Percentiles rank a stretch among this genome's conserved stretches.
These are phyloP conservation scores for Otocyon megalotis DNA, from an alignment of 2,113 vertebrate genomes.

Conservation along the genomic window DNA sequence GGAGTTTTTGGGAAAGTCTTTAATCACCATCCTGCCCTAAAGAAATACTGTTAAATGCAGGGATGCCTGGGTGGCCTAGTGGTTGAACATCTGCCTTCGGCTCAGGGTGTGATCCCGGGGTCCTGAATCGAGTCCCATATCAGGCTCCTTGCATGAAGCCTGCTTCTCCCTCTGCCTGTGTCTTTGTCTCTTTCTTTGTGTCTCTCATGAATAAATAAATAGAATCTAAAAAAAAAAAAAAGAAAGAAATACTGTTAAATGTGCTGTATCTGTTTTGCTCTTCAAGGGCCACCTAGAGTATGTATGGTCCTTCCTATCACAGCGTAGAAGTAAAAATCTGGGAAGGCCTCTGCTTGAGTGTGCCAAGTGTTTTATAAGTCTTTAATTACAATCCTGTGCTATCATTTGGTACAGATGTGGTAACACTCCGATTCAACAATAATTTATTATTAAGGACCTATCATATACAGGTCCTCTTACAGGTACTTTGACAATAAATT, in stretches of 20 bases:
- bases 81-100: no score
- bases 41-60: background rate
- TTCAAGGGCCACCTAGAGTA: background rate
- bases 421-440: background rate
- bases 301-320: background rate
- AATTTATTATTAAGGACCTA: background rate
- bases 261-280: background rate
- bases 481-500: background rate
- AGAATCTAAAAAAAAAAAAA: no score
- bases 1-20: background rate
- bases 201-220: no score
- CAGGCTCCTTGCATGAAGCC: no score
- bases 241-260: background rate
- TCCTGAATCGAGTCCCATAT: no score
- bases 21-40: background rate
- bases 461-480: background rate
- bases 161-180: no score
- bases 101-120: no score
- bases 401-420: constrained; percentile 10
- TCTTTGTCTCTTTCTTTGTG: no score
- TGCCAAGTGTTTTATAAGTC: background rate
- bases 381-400: background rate
- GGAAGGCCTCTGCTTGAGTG: background rate
- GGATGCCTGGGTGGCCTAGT: no score
- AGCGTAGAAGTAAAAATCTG: background rate